phyloP scores from a whole-genome alignment of 1,140 invertebrate genomes.

The Tetranychus cinnabarinus region DNA sequence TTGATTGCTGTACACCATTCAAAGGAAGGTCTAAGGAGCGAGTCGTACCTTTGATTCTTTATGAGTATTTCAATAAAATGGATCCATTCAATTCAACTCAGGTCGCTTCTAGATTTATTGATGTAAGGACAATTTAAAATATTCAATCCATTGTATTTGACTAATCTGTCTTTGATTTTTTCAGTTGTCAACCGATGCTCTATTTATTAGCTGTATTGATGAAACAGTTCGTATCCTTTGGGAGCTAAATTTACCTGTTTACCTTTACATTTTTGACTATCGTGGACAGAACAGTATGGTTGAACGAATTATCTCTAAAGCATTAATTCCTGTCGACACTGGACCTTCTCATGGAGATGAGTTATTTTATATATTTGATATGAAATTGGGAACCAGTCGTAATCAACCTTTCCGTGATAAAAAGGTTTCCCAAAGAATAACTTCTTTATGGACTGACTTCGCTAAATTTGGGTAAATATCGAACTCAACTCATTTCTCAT shows the following conservation, averaged over 20 bases:
- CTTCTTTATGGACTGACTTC: conserved; percentile 15
- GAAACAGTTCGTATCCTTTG: conserved; percentile 10
- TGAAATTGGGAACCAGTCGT: conserved; percentile 7
- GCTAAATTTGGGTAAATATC: background rate
- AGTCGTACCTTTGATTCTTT: background rate
- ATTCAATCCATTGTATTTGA: background rate
- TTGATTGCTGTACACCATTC: background rate
- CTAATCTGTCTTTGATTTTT: background rate
- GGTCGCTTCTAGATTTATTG: background rate
- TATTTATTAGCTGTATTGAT: conserved; percentile 13
- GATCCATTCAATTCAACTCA: background rate
- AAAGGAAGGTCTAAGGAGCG: background rate
- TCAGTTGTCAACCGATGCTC: conserved; percentile 13
- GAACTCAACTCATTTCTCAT: background rate
- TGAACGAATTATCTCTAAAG: conserved; percentile 13
- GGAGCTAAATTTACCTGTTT: conserved; percentile 12
- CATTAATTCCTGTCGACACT: conserved; percentile 8
- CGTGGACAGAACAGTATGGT: conserved; percentile 19
- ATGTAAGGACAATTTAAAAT: background rate
- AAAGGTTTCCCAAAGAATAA: conserved; percentile 6
- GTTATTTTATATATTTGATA: conserved; percentile 20
- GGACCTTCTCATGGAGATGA: conserved; percentile 21
- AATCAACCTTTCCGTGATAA: conserved; percentile 9
- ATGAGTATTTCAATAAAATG: background rate
- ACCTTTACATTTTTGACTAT: conserved; percentile 19